phyloP scores from a whole-genome alignment of 2,797 vertebrate genomes.

The Margarornis squamiger region DNA sequence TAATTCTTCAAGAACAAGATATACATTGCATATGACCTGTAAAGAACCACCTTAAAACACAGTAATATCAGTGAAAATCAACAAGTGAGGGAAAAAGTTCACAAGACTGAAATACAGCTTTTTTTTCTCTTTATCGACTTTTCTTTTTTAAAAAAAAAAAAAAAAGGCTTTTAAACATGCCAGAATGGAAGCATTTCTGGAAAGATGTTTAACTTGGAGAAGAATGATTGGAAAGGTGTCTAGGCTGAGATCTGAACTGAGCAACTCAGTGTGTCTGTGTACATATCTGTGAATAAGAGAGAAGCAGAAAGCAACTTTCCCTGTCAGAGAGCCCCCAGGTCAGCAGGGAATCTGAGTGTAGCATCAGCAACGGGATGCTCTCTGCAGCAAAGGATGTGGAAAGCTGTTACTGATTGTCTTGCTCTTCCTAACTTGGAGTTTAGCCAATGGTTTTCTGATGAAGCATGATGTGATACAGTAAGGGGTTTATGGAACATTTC shows the following conservation, averaged over 20 bases:
- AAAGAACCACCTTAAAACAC: neutral
- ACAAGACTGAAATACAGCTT: neutral
- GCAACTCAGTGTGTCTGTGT: too few species aligned
- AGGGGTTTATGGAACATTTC: neutral
- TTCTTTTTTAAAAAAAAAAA: neutral
- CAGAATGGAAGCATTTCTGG: neutral
- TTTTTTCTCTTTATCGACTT: neutral
- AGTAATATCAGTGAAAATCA: neutral
- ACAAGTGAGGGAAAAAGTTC: neutral
- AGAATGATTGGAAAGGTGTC: neutral
- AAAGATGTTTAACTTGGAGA: neutral
- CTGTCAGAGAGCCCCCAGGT: neutral
- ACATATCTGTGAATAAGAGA: neutral
- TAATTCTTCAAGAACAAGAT: neutral
- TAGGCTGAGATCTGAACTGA: neutral
- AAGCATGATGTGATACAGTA: neutral
- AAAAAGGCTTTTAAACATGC: neutral
- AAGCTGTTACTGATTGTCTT: neutral
- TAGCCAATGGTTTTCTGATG: neutral
- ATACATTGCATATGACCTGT: neutral
- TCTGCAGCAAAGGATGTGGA: neutral
- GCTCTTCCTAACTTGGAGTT: neutral
- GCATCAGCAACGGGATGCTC: neutral
- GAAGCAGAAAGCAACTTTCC: neutral
- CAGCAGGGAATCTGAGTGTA: neutral